phyloP scores from a whole-genome alignment of 1,140 invertebrate species.

The Thereuonema tuberculata region DNA sequence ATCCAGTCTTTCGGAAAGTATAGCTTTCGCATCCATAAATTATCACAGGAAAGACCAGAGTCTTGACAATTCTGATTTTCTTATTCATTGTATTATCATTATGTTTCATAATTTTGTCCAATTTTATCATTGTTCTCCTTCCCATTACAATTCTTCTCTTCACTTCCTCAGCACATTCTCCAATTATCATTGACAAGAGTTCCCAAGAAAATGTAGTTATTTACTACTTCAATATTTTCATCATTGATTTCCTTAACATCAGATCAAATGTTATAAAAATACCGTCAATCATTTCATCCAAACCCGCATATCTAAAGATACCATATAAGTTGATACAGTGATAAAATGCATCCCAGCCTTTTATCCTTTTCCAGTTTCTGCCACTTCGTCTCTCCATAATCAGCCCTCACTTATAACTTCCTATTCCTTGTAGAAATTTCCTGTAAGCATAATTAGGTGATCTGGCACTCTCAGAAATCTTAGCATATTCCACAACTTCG shows the following conservation, averaged over 20 bases:
- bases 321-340: background rate
- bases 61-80: background rate
- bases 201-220: background rate
- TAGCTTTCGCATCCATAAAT: background rate
- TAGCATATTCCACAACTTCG: background rate
- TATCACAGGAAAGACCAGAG: background rate
- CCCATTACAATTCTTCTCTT: background rate
- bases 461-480: background rate
- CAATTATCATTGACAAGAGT: background rate
- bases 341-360: constrained; percentile 2
- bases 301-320: background rate
- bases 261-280: background rate
- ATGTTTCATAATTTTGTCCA: background rate
- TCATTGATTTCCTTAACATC: background rate
- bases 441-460: background rate
- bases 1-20: background rate
- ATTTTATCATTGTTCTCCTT: background rate
- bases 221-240: background rate
- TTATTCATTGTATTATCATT: background rate
- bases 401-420: background rate
- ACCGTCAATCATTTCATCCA: background rate
- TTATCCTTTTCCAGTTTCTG: background rate
- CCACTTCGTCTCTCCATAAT: background rate
- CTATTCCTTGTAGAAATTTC: background rate
- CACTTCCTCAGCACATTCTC: background rate